A percentile compares a stretch with the other conserved stretches of the same genome.
phyloP scores from a whole-genome alignment of 1,140 invertebrate genomes.

The Lasioglossum baleicum region DNA sequence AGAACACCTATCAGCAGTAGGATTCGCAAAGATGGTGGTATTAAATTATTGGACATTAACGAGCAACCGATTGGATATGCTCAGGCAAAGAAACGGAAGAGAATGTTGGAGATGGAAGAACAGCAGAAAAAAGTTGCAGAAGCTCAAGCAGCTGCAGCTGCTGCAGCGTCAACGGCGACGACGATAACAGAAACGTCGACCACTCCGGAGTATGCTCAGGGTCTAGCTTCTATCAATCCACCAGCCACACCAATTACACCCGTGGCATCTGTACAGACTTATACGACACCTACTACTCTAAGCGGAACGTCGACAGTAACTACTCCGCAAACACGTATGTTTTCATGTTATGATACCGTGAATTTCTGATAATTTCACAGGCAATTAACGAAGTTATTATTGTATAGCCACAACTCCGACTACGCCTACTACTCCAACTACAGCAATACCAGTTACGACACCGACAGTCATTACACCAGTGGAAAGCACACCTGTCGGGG shows the following conservation, averaged over 20 bases:
- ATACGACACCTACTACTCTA: slow-evolving; percentile 70
- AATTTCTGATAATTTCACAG: background rate
- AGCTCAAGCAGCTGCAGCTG: slow-evolving; percentile 80
- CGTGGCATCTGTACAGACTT: slow-evolving; percentile 64
- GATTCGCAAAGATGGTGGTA: slow-evolving; percentile 91
- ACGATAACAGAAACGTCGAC: slow-evolving; percentile 79
- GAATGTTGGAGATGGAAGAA: slow-evolving; percentile 88
- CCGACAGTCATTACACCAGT: slow-evolving; percentile 69
- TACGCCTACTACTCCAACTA: slow-evolving; percentile 68
- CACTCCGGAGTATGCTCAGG: slow-evolving; percentile 88
- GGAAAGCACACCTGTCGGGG: slow-evolving; percentile 70
- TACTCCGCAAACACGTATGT: slow-evolving; percentile 69
- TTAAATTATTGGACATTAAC: slow-evolving; percentile 94
- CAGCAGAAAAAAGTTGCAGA: slow-evolving; percentile 85
- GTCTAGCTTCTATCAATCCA: slow-evolving; percentile 82
- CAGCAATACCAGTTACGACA: slow-evolving; percentile 71
- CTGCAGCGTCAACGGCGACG: slow-evolving; percentile 74
- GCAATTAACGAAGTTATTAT: slow-evolving; percentile 18
- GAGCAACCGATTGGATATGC: slow-evolving; percentile 91
- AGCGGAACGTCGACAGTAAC: slow-evolving; percentile 60
- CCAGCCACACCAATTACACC: slow-evolving; percentile 68
- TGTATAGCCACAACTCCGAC: slow-evolving; percentile 70
- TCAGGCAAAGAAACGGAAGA: slow-evolving; percentile 82
- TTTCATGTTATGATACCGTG: slow-evolving; percentile 1
- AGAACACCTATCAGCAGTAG: slow-evolving; percentile 79